These are phyloP conservation scores for Pteria penguin DNA, from an alignment of 2,888 invertebrate species.

Conservation along the genomic window DNA sequence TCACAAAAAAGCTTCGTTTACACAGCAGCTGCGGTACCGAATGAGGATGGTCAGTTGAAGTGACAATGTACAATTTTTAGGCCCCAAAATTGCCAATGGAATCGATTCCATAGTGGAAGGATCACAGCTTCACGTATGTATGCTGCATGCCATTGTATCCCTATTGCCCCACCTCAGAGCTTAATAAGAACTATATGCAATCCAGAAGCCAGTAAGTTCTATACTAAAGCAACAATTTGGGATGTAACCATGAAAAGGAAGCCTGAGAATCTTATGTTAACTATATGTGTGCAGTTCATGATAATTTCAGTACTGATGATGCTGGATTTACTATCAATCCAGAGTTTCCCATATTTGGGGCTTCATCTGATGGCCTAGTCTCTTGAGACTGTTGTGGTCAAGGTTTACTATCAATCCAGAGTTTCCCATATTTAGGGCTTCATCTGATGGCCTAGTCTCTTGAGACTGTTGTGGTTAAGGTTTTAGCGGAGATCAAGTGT, in stretches of 20 bases:
- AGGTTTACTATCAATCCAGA: conserved; percentile 18
- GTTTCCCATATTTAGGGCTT: conserved; percentile 37
- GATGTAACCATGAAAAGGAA: conserved; percentile 29
- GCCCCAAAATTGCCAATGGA: conserved; percentile 30
- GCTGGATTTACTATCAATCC: conserved; percentile 28
- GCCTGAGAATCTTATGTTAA: conserved; percentile 18
- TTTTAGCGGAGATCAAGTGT: conserved; percentile 50
- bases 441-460: conserved; percentile 40
- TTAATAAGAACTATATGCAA: conserved; percentile 37
- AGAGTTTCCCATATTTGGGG: conserved; percentile 30
- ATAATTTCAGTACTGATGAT: conserved; percentile 11
- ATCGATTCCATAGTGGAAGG: conserved; percentile 38
- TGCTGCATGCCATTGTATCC: conserved; percentile 24
- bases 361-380: conserved; percentile 44
- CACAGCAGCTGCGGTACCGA: too few relatives aligned
- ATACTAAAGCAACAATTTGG: conserved; percentile 19
- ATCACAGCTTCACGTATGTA: conserved; percentile 44
- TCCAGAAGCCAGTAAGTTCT: conserved; percentile 17
- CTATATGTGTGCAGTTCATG: conserved; percentile 1
- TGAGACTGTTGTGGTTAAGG: conserved; percentile 50
- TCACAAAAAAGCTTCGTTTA: too few relatives aligned
- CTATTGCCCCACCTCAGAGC: conserved; percentile 13
- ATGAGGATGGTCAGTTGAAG: too few relatives aligned
- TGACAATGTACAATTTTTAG: too few relatives aligned
- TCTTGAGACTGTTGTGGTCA: too few relatives aligned